Evolutionary conservation across 1,140 invertebrate genomes (phyloP).

Genomic region (Ostrea edulis): DNA sequence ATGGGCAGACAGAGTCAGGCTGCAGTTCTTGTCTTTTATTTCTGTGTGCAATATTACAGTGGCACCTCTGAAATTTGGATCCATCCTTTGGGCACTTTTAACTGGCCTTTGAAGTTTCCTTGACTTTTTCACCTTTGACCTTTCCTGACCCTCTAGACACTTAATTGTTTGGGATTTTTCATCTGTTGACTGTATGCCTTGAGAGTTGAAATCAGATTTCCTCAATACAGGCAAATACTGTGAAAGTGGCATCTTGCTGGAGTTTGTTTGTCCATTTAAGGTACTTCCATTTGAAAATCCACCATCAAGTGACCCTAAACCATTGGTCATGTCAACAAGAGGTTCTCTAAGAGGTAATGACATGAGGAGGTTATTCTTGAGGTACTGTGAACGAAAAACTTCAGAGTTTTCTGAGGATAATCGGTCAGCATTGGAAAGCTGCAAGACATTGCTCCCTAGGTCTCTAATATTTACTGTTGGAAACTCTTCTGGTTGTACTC

Average conservation of each 20-base stretch:
- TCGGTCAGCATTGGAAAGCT: neutral
- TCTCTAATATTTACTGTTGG: constrained; percentile 30
- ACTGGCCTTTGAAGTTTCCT: constrained; percentile 56
- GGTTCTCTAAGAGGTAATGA: neutral
- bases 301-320: neutral
- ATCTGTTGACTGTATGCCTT: neutral
- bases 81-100: constrained; percentile 58
- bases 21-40: constrained; percentile 50
- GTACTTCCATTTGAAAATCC: neutral
- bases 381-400: neutral
- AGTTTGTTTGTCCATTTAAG: neutral
- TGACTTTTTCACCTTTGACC: neutral
- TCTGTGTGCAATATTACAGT: constrained; percentile 59
- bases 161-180: neutral
- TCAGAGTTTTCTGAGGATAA: neutral
- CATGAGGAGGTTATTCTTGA: neutral
- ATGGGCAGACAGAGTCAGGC: constrained; percentile 58
- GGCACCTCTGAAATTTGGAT: constrained; percentile 66
- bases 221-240: neutral
- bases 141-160: neutral
- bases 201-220: neutral
- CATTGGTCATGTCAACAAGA: constrained; percentile 21
- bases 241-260: neutral
- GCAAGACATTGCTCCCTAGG: neutral
- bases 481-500: neutral